Evolutionary conservation across 2,888 invertebrate species (phyloP).

Genomic region (Colletes collaris): DNA sequence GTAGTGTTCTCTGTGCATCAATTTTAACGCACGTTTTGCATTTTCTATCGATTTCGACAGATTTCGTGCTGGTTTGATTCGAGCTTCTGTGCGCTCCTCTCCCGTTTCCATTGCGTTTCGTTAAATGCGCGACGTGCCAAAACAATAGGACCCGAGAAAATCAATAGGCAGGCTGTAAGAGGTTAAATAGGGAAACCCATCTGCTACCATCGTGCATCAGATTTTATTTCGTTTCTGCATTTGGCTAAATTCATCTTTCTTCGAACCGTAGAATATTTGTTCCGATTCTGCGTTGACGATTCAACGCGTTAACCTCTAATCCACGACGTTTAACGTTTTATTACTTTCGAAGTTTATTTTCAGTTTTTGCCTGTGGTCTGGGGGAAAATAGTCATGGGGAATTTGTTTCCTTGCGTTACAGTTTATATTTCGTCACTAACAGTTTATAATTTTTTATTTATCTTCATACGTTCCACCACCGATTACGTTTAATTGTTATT

Average conservation of each 20-base stretch:
- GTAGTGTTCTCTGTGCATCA: constrained; percentile 17
- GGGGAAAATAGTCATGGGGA: not conserved
- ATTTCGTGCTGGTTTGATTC: not conserved
- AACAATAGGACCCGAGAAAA: constrained; percentile 78
- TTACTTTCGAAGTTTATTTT: not conserved
- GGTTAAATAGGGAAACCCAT: constrained; percentile 73
- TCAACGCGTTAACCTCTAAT: constrained; percentile 16
- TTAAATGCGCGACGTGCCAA: constrained; percentile 73
- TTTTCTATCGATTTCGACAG: constrained; percentile 3
- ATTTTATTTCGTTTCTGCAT: constrained; percentile 51
- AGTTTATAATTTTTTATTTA: not conserved
- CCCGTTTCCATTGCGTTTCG: constrained; percentile 57
- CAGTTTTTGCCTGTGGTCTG: no score
- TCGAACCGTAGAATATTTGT: not conserved
- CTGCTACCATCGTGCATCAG: constrained; percentile 49
- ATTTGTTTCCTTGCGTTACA: constrained; percentile 7
- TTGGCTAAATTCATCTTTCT: constrained; percentile 5
- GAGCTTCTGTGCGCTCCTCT: constrained; percentile 9
- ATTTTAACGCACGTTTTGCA: not conserved
- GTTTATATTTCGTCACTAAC: not conserved
- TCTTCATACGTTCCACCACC: not conserved
- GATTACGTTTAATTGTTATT: no score
- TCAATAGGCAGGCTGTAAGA: constrained; percentile 77
- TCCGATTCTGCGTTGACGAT: not conserved
- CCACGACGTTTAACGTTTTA: not conserved